Evolutionary conservation across 2,797 vertebrate species (phyloP), one percentile per base, ranked within the genome.

Genomic region (Gymnoscopelus microlampas): DNA sequence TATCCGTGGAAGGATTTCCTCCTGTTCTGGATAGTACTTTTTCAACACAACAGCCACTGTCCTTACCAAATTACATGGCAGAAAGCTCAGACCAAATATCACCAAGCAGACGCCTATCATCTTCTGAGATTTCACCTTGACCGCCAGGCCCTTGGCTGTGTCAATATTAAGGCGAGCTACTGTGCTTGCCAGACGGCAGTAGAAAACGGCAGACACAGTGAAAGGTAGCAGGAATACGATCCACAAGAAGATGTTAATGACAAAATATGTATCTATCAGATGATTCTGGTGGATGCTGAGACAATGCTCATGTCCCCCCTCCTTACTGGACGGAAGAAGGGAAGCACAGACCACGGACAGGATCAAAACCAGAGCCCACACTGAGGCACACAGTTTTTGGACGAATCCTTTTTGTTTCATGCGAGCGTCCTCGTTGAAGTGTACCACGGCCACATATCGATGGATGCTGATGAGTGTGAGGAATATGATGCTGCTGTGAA

Each of bases 381-480:
- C 10, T 0, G 78, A 78, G 14, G 66, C 69, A 57, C 90, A 90
- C 10, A 94, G 74, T 75, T 88, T 94, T 39, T 66, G 87, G 4
- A 93, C 66, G 63, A 92, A 94, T 2, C 14, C 23, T 57, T 76
- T 93, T 0, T 44, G 75, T 61, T 92, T 93, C 75, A 93, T 87
- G n/a, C 68, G 3, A 0, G 75, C 87, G 8, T 63, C 75, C 67
- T 63, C 86, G 13, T 83, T 93, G 62, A 88, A 92, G 26, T 65
- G 79, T 23, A 90, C 90, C 0, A 93, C 82, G 0, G 78, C 80
- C 14, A 82, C 64, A 24, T 93, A 94, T 3, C 91, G 76, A 61
- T 94, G 92, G 29, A 94, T 24, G 61, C 92, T 93, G 75, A 94
- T 92, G 49, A 95, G 83, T 0, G 11, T 93, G 70, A 94, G 92